phyloP scores from a whole-genome alignment of 2,113 vertebrate species.

The Regulus satrapa region DNA sequence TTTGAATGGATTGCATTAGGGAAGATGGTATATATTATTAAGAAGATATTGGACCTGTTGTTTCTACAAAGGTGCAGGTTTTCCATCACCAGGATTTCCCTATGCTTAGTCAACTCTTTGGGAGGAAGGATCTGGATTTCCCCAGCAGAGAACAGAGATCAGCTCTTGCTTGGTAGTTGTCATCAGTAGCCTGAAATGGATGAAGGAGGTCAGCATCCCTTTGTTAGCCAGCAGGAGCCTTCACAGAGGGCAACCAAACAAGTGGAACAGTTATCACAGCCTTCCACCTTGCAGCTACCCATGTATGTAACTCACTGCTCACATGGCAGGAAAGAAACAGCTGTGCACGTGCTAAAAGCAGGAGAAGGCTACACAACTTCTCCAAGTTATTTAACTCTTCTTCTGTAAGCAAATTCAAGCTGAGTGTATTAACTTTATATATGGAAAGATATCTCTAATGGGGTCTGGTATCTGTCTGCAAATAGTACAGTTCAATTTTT shows the following conservation, averaged over 20 bases:
- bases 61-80: background rate
- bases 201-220: background rate
- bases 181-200: background rate
- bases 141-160: background rate
- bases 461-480: background rate
- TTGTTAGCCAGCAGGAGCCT: background rate
- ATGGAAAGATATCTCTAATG: background rate
- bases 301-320: background rate
- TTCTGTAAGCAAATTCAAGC: background rate
- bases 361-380: background rate
- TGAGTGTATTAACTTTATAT: background rate
- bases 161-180: background rate
- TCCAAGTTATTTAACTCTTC: background rate
- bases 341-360: fast-evolving
- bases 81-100: background rate
- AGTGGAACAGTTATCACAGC: background rate
- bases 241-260: background rate
- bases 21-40: background rate
- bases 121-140: background rate
- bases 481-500: background rate
- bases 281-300: background rate
- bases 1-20: background rate
- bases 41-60: background rate
- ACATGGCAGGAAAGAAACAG: background rate
- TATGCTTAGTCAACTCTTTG: background rate